Conservation (phyloP, 2,113 vertebrate genomes). For the Antennarius striatus region DNA sequence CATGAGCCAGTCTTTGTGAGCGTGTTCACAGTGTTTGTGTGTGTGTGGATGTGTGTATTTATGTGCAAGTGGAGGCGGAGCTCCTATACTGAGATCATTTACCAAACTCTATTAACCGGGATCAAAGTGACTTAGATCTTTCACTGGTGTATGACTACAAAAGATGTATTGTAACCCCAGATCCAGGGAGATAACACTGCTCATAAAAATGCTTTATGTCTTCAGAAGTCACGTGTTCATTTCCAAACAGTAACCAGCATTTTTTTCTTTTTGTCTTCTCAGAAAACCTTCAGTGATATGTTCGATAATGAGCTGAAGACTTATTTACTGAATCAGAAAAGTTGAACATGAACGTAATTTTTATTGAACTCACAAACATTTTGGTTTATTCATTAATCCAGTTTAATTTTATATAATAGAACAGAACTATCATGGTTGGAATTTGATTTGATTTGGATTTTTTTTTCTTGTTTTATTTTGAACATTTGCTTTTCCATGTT, state of each 20-base stretch:
- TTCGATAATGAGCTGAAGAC: conserved; percentile 7
- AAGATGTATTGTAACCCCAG: conserved; percentile 80
- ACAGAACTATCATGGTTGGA: not conserved
- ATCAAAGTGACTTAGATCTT: conserved; percentile 82
- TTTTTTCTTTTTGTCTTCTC: conserved; percentile 20
- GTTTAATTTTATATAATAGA: not conserved
- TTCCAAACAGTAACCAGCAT: conserved; percentile 61
- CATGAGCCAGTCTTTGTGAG: conserved; percentile 34
- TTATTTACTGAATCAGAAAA: conserved; percentile 27
- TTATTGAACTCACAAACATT: not conserved
- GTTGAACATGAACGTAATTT: conserved; percentile 12
- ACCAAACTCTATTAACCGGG: conserved; percentile 80
- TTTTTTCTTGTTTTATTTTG: too few species aligned
- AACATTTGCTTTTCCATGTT: too few species aligned
- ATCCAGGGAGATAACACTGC: conserved; percentile 66
- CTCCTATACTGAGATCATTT: conserved; percentile 78
- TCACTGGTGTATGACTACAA: conserved; percentile 75
- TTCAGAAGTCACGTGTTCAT: conserved; percentile 74
- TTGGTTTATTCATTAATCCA: not conserved
- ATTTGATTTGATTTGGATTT: too few species aligned
- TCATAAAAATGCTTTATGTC: conserved; percentile 76
- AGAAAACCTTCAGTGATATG: conserved; percentile 49
- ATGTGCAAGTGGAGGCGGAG: conserved; percentile 35
- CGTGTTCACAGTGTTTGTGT: conserved; percentile 16
- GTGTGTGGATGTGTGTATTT: conserved; percentile 34